Evolutionary conservation across 2,888 invertebrate genomes (phyloP), one percentile per base, ranked within the genome.

Genomic region (Volucella bombylans): DNA sequence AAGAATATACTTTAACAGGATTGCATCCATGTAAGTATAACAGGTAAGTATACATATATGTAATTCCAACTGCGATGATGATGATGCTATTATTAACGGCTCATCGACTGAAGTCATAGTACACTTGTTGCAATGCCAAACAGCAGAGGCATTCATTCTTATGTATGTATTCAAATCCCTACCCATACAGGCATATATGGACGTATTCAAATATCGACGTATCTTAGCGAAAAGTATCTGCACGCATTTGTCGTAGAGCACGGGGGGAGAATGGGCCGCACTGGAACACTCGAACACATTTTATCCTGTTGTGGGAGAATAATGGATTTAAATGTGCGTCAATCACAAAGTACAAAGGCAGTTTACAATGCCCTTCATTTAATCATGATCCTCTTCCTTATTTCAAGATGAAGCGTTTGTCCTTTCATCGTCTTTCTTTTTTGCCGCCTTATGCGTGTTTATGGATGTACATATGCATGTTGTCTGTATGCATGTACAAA

Each of bases 321-420:
- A 52, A 80, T 77, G 81, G 68, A 77, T 41, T 81, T 85, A 85
- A 81, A 85, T 85, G 85, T 85, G 85, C 85, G 85, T 85, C 81
- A 81, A 77, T 71, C 67, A 68, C 67, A 85, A 85, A 85, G 85
- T 85, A 85, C 85, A 85, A 85, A 85, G 85, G 76, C 85, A 81
- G 81, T 81, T 85, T 85, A 85, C 85, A 81, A 72, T 85, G 81
- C 85, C 85, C 85, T 85, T 85, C 76, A 85, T 85, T 85, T 85
- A 85, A 85, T 85, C 85, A 77, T 80, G 78, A 76, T 77, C 72
- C 80, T 85, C 85, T 85, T 85, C 81, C 68, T 68, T 49, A 68
- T 81, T 81, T 85, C 80, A 85, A 85, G 85, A 81, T 65, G 62
- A 81, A 81, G 74, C 77, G 81, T 77, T 81, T 85, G 85, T 85